phyloP scores from a whole-genome alignment of 2,888 invertebrate species.

The Carpatolechia fugitivella region DNA sequence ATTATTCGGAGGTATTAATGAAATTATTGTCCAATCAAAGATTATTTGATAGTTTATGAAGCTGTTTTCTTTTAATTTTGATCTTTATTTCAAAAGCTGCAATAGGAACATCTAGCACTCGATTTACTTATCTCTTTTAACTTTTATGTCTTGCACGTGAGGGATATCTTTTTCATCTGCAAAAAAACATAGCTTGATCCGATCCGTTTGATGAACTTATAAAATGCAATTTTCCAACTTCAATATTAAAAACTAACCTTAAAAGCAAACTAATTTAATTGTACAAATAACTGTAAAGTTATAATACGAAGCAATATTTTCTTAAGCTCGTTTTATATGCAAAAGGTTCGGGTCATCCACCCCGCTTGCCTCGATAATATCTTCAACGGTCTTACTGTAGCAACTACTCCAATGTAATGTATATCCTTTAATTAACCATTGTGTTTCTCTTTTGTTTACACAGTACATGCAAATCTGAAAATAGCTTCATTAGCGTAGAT shows the following conservation, averaged over 20 bases:
- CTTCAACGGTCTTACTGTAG: neutral
- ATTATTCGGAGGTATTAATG: no score
- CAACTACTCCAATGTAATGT: neutral
- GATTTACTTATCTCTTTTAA: no score
- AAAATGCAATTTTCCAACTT: neutral
- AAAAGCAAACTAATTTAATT: neutral
- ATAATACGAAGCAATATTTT: constrained; percentile 1
- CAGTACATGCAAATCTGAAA: neutral
- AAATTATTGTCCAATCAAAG: no score
- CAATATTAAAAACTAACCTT: neutral
- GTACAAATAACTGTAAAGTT: constrained; percentile 1
- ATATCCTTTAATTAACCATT: constrained; percentile 1
- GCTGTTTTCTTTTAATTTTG: no score
- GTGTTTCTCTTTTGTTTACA: neutral
- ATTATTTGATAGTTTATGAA: no score
- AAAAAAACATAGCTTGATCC: no score
- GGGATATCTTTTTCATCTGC: no score
- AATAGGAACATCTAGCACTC: no score
- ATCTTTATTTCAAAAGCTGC: no score
- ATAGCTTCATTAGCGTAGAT: neutral
- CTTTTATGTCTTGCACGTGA: no score
- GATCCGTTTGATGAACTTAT: neutral
- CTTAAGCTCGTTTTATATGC: neutral
- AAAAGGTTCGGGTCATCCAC: neutral
- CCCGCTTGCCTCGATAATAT: neutral